Conservation (phyloP, 92 coral and sea anemone species). For the Epizoanthus fatuus region DNA sequence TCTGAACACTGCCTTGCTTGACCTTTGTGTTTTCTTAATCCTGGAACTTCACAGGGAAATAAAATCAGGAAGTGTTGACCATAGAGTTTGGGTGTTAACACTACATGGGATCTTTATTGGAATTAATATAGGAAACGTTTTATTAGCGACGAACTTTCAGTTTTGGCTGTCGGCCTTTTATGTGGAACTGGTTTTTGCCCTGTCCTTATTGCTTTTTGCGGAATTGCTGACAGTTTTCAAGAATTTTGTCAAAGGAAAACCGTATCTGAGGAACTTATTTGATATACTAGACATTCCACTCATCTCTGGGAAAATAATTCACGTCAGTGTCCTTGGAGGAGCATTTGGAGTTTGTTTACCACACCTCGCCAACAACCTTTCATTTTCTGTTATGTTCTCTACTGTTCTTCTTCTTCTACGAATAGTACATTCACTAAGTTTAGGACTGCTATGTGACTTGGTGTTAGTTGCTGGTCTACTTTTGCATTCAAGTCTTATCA, state of each 20-base stretch:
- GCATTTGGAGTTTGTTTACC: constrained; percentile 13
- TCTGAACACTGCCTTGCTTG: background rate
- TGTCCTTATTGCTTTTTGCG: background rate
- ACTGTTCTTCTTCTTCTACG: constrained; percentile 13
- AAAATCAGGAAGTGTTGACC: background rate
- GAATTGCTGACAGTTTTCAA: constrained; percentile 14
- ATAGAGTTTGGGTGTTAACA: background rate
- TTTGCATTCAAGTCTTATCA: background rate
- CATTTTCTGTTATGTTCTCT: background rate
- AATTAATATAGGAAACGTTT: background rate
- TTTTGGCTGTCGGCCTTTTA: background rate
- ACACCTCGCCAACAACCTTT: background rate
- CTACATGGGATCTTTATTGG: background rate
- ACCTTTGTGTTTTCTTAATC: background rate
- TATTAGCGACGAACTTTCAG: too few relatives aligned
- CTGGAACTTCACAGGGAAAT: background rate
- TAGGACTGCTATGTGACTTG: constrained; percentile 7
- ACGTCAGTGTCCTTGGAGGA: constrained; percentile 5
- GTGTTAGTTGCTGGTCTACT: background rate
- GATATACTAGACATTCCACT: constrained; percentile 24
- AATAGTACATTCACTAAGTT: background rate
- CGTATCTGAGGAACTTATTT: constrained; percentile 7
- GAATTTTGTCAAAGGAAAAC: background rate
- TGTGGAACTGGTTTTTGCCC: background rate
- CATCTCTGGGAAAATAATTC: background rate